phyloP scores from a whole-genome alignment of 2,113 vertebrate genomes.

The Upupa epops region DNA sequence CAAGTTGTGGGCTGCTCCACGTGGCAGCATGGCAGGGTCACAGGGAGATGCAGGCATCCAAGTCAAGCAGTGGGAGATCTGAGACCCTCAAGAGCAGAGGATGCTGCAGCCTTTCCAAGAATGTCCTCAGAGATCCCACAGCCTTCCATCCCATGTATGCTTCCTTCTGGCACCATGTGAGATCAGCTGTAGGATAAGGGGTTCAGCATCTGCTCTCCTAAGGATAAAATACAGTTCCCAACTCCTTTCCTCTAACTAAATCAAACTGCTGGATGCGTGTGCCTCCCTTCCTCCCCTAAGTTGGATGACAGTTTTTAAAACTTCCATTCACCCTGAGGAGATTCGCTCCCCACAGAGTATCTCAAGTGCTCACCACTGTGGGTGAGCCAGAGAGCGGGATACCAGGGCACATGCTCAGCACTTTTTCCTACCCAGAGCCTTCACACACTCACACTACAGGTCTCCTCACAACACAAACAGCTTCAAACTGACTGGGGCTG shows the following conservation, averaged over 20 bases:
- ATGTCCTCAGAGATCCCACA: neutral
- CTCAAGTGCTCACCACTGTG: neutral
- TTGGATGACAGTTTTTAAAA: neutral
- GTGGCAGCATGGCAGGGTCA: neutral
- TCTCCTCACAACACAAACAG: neutral
- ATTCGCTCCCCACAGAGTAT: neutral
- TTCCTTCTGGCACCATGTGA: rapidly evolving
- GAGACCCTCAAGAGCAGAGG: neutral
- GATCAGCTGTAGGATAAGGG: neutral
- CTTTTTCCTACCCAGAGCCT: neutral
- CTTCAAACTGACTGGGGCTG: neutral
- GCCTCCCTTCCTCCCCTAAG: neutral
- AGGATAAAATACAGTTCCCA: neutral
- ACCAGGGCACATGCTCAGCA: neutral
- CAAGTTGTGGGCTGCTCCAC: neutral
- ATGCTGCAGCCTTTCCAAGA: rapidly evolving
- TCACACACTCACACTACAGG: rapidly evolving
- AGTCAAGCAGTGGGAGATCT: neutral
- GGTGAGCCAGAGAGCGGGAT: rapidly evolving
- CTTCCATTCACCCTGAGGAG: neutral
- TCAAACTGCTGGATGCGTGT: neutral
- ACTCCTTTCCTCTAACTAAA: neutral
- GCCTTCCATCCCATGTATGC: neutral
- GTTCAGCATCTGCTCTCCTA: neutral
- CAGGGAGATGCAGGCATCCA: rapidly evolving